A percentile compares a stretch with the other conserved stretches of the same genome.
phyloP scores from a whole-genome alignment of 2,888 invertebrate species.

The Geophilus truncorum region DNA sequence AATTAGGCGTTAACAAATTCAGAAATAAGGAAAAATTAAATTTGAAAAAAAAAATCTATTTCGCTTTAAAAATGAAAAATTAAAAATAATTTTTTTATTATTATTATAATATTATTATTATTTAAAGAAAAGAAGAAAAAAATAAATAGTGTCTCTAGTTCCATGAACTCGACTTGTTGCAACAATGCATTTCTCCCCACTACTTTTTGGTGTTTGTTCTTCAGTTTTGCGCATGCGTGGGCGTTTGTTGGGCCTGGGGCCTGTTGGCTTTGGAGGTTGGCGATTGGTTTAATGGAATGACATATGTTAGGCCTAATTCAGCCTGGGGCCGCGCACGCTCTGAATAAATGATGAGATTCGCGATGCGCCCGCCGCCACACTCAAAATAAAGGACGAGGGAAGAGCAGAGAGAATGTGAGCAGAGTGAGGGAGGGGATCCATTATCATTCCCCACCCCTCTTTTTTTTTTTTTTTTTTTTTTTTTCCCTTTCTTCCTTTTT shows the following conservation, averaged over 20 bases:
- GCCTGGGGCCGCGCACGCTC: constrained; percentile 25
- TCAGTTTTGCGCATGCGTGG: constrained; percentile 10
- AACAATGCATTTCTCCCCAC: not conserved
- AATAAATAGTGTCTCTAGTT: too few relatives aligned
- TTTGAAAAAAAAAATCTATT: not conserved
- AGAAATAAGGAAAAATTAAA: not conserved
- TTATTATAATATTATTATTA: not conserved
- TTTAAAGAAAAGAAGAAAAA: too few relatives aligned
- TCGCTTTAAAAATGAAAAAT: too few relatives aligned
- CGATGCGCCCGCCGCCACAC: constrained; percentile 25
- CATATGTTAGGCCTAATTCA: constrained; percentile 27
- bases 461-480: too few relatives aligned
- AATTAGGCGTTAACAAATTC: not conserved
- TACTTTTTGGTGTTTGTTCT: not conserved
- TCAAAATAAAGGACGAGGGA: constrained; percentile 17
- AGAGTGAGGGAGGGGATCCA: constrained; percentile 13
- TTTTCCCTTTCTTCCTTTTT: too few relatives aligned
- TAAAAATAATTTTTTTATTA: not conserved
- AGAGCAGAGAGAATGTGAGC: not conserved
- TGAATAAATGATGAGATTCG: constrained; percentile 15
- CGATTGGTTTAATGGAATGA: constrained; percentile 27
- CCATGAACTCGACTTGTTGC: not conserved
- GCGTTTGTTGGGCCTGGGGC: constrained; percentile 19
- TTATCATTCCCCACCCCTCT: constrained; percentile 20
- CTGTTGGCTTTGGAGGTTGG: constrained; percentile 27